Evolutionary conservation across 2,888 invertebrate genomes (phyloP), one percentile per base, ranked within the genome.

Genomic region (Crematogaster levior): DNA sequence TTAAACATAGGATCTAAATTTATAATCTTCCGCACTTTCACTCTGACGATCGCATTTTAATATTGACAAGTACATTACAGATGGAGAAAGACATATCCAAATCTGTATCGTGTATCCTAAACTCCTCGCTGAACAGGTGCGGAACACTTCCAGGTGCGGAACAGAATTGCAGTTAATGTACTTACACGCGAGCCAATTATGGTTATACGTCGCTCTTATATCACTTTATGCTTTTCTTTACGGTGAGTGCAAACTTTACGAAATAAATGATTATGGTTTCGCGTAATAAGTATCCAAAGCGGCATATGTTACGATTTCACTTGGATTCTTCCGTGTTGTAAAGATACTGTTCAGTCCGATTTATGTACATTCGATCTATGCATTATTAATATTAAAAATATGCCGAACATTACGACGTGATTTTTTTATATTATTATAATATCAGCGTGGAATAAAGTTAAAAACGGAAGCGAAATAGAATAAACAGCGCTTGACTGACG

Each of bases 171-270:
- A 48, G 30, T 56, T 66, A 68, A 77, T 56, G 43, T 43, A 65
- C 77, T 77, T 43, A 40, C 37, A 24, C 21, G 53, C 21, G 18
- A 27, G 0, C 40, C n/a, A 75, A 75, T 75, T 75, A 75, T 10
- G 51, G 10, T 65, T 65, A 51, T 51, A 66, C 30, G 27, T 51
- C 15, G 68, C 56, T 66, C 68, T 79, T 68, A 79, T 79, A 68
- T 79, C 77, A 79, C 43, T 46, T 68, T 68, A 79, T 68, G 56
- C 12, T 68, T 79, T 56, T 79, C 68, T 79, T 65, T 77, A 77
- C 27, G 53, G 53, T 27, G 51, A 63, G 66, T 43, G 53, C 66
- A 43, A 79, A 58, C 56, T 79, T 79, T 79, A 56, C 68, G 66
- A 79, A 79, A 79, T 79, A 66, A 79, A 68, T 68, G 56, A 79